Percentiles rank a stretch among this genome's conserved stretches.
Evolutionary conservation across 1,140 invertebrate genomes (phyloP).

Genomic region (Aphidius ervi): DNA sequence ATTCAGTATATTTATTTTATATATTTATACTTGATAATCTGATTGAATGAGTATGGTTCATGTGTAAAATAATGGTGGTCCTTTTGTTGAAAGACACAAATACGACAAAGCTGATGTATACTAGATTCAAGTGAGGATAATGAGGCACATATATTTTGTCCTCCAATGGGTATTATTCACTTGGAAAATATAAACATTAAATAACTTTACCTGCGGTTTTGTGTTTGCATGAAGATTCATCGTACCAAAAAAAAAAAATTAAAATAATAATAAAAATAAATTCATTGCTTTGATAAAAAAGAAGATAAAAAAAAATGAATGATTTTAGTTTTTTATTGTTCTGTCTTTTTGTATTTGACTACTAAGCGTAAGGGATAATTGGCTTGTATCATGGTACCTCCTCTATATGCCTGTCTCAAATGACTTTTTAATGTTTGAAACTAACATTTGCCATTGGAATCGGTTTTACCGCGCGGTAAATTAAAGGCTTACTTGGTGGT

Average conservation of each 20-base stretch:
- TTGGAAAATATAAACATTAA: too few relatives aligned
- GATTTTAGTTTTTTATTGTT: neutral
- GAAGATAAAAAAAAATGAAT: neutral
- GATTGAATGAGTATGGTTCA: too few relatives aligned
- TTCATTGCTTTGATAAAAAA: neutral
- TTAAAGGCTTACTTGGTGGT: too few relatives aligned
- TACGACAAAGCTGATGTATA: neutral
- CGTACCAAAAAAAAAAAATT: too few relatives aligned
- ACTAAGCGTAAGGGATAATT: conserved; percentile 4
- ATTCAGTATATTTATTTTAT: too few relatives aligned
- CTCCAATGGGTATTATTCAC: neutral
- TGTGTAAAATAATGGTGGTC: too few relatives aligned
- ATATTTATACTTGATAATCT: too few relatives aligned
- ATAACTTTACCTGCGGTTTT: neutral
- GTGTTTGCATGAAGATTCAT: neutral
- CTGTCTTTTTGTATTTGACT: neutral
- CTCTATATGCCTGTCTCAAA: neutral
- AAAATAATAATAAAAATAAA: too few relatives aligned
- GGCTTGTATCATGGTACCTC: neutral
- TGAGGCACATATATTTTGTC: conserved; percentile 23
- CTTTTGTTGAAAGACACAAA: too few relatives aligned
- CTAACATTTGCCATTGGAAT: too few relatives aligned
- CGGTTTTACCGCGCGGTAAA: too few relatives aligned
- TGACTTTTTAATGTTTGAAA: conserved; percentile 7
- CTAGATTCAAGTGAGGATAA: conserved; percentile 12